Evolutionary conservation across 2,888 invertebrate genomes (phyloP).

Genomic region (Megalurothrips usitatus): DNA sequence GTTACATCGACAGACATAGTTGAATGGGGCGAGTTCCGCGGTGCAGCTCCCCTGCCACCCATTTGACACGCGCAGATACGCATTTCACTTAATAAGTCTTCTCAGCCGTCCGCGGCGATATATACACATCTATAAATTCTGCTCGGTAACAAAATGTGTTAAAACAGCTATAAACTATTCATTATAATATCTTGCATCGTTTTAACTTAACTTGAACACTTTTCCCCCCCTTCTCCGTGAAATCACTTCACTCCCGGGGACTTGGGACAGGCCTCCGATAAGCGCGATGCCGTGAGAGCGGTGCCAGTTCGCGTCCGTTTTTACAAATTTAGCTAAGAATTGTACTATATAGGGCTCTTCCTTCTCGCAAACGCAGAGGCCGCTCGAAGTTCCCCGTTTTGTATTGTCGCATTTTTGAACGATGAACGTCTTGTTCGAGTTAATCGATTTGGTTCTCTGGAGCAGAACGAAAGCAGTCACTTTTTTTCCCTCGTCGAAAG

Average conservation of each 20-base stretch:
- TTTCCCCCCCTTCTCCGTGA: no score
- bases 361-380: not conserved
- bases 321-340: slow-evolving; percentile 4
- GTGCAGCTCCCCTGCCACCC: no score
- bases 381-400: not conserved
- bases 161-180: slow-evolving; percentile 15
- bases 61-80: not conserved
- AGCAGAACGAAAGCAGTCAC: no score
- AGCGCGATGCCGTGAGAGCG: not conserved
- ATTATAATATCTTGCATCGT: not conserved
- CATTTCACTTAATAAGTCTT: not conserved
- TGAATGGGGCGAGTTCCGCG: no score
- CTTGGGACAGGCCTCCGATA: no score
- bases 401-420: not conserved
- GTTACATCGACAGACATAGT: no score
- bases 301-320: not conserved
- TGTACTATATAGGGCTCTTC: slow-evolving; percentile 19
- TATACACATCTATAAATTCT: slow-evolving; percentile 5
- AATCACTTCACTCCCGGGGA: no score
- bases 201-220: not conserved
- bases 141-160: slow-evolving; percentile 7
- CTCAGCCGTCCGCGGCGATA: not conserved
- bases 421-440: no score
- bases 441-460: no score
- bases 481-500: no score